A percentile compares a stretch with the other conserved stretches of the same genome.
phyloP scores from a whole-genome alignment of 2,888 invertebrate species.

The Spisula subtruncata region DNA sequence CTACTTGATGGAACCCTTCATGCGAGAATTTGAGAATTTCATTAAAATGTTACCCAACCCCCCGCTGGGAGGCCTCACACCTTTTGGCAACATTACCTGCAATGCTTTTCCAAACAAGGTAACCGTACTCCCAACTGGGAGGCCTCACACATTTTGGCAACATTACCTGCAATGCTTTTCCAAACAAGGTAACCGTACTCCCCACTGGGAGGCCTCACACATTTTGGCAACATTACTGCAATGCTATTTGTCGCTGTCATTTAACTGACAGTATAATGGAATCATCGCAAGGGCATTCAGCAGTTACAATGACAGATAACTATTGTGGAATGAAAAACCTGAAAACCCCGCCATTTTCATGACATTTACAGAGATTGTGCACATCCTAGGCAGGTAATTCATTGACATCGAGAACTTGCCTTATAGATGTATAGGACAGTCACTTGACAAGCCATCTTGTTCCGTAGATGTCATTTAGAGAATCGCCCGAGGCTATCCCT shows the following conservation, averaged over 20 bases:
- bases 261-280: constrained; percentile 59
- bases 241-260: constrained; percentile 52
- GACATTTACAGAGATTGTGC: constrained; percentile 55
- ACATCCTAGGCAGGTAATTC: constrained; percentile 42
- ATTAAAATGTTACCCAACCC: no score
- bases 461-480: constrained; percentile 10
- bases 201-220: constrained; percentile 29
- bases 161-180: neutral
- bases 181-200: neutral
- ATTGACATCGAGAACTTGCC: constrained; percentile 30
- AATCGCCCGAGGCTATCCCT: constrained; percentile 48
- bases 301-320: constrained; percentile 65
- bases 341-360: constrained; percentile 35
- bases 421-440: neutral
- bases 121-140: no score
- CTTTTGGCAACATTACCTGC: neutral
- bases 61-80: no score
- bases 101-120: neutral
- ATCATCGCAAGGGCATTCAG: constrained; percentile 45
- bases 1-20: no score
- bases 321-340: constrained; percentile 42
- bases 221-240: constrained; percentile 41
- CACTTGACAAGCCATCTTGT: constrained; percentile 5
- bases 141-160: constrained; percentile 19
- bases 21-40: no score